phyloP scores from a whole-genome alignment of 2,888 invertebrate genomes.

The Cosmia trapezina region DNA sequence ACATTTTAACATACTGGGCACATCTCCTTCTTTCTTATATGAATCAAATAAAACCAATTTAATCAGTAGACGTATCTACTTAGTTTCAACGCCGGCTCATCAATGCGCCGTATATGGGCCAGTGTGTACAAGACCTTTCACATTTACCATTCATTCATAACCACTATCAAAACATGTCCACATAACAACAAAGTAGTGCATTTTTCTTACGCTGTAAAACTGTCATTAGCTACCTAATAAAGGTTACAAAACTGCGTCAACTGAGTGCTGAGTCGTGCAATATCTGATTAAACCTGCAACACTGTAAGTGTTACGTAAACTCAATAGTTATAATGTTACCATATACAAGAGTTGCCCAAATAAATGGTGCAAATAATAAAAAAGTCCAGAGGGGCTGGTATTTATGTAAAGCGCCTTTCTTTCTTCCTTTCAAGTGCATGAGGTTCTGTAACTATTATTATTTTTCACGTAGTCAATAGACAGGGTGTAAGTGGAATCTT shows the following conservation, averaged over 20 bases:
- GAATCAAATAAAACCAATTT: not conserved
- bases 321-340: slow-evolving; percentile 49
- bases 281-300: slow-evolving; percentile 54
- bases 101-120: not conserved
- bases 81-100: not conserved
- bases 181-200: slow-evolving; percentile 23
- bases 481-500: too few species aligned
- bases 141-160: not conserved
- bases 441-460: slow-evolving; percentile 37
- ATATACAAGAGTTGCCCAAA: slow-evolving; percentile 53
- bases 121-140: slow-evolving; percentile 2
- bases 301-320: slow-evolving; percentile 36
- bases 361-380: slow-evolving; percentile 46
- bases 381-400: slow-evolving; percentile 20
- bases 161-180: not conserved
- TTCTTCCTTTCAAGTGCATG: not conserved
- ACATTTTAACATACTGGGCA: too few species aligned
- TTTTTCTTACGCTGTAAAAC: slow-evolving; percentile 36
- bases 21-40: too few species aligned
- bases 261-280: slow-evolving; percentile 50
- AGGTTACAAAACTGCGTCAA: slow-evolving; percentile 49
- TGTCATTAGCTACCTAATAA: slow-evolving; percentile 50
- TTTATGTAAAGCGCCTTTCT: slow-evolving; percentile 24
- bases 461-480: not conserved
- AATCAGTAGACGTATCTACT: not conserved